Base-by-base conservation (phyloP, 2,888 invertebrate species). In the Keiferia lycopersicella region DNA sequence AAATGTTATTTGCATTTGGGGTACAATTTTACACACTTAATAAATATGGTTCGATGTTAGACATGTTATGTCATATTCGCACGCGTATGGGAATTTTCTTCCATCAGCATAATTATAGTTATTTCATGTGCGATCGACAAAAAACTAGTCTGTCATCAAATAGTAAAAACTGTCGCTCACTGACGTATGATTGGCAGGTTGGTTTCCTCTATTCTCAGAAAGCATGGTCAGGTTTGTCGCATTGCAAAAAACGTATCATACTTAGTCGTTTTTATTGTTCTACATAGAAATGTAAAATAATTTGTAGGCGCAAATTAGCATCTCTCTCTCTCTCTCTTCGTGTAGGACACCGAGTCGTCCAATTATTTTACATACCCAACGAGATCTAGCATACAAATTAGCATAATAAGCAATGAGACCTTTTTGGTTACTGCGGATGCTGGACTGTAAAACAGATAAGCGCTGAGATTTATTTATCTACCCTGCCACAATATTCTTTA, bases 191-290 rank as follows among this genome's bases (percentile, higher is more conserved):
- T 11, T 20, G 20, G 50, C 50, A 50, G 71, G 70, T 72, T 75
- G 76, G 73, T 81, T 81, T 80, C 82, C 80, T 76, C 73, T 78
- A 76, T 87, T 83, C 82, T 77, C 70, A 75, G 86, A 85, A 86
- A 80, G 72, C 79, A 66, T 70, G 69, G 76, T 80, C 78, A 81
- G 50, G 20, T 50, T 50, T 20, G 20, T 2, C 3, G 41, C n/a
- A 14, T 14, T 41, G 41, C 41, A 41, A 14, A n/a, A 41, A 41
- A 14, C 41, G 6, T n/a, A 39, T 41, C 41, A 6, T n/a, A 26
- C 26, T 26, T n/a, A 39, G 39, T 39, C 11, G 8, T 39, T 14
- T 41, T 41, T 14, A 14, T 41, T 41, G 12, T 14, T 41, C n/a
- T 41, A 41, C 14, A 3, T n/a, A 41, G 14, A 11, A 12, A n/a